A percentile compares a stretch with the other conserved stretches of the same genome.
Conservation (phyloP, 2,797 vertebrate genomes). For the Takifugu rubripes region DNA sequence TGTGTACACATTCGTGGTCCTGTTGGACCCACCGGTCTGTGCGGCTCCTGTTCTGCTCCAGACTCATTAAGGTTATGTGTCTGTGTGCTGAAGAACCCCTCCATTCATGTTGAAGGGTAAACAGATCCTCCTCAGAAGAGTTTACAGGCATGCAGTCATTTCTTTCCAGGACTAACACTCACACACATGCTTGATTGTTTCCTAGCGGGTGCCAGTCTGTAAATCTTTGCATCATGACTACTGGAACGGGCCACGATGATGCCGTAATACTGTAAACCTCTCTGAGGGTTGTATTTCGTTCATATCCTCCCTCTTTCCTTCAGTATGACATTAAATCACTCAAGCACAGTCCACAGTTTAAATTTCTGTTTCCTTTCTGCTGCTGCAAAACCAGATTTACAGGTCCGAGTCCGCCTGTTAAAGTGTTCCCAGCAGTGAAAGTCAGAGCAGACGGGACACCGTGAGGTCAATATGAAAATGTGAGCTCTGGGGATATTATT, state of each 20-base stretch:
- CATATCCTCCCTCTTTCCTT: not conserved
- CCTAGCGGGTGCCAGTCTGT: slow-evolving; percentile 45
- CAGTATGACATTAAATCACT: slow-evolving; percentile 10
- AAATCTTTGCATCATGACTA: slow-evolving; percentile 43
- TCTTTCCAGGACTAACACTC: slow-evolving; percentile 22
- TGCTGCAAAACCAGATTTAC: slow-evolving; percentile 41
- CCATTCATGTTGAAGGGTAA: slow-evolving; percentile 46
- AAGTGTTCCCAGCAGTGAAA: slow-evolving; percentile 38
- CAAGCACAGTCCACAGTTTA: slow-evolving; percentile 27
- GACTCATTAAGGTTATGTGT: slow-evolving; percentile 44
- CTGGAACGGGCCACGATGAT: slow-evolving; percentile 34
- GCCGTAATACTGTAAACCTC: slow-evolving; percentile 12
- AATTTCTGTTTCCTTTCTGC: slow-evolving; percentile 46
- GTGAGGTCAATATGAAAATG: slow-evolving; percentile 63
- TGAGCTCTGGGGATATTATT: slow-evolving; percentile 50
- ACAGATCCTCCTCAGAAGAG: slow-evolving; percentile 38
- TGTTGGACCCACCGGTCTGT: slow-evolving; percentile 73
- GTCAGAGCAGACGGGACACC: slow-evolving; percentile 24
- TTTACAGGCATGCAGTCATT: slow-evolving; percentile 16
- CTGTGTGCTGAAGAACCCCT: slow-evolving; percentile 18
- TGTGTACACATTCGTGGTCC: slow-evolving; percentile 69
- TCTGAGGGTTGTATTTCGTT: slow-evolving; percentile 10
- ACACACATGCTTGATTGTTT: slow-evolving; percentile 57
- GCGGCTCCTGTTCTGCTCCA: slow-evolving; percentile 61
- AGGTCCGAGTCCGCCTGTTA: slow-evolving; percentile 46